Evolutionary conservation across 2,888 invertebrate species (phyloP).

Genomic region (Arctia plantaginis): DNA sequence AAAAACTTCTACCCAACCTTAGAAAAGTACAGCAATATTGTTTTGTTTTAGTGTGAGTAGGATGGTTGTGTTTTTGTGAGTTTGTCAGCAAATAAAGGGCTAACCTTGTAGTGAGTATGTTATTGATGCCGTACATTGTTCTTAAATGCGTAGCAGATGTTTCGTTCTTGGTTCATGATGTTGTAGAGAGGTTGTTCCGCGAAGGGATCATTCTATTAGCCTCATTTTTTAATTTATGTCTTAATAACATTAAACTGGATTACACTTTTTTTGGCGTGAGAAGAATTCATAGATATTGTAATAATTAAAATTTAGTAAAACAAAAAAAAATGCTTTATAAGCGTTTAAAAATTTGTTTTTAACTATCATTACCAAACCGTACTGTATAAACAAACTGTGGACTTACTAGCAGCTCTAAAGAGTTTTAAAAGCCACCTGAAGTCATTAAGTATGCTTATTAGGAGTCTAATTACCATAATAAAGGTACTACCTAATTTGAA

Average conservation of each 20-base stretch:
- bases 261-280: neutral
- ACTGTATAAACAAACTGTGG: too few relatives aligned
- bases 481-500: too few relatives aligned
- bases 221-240: constrained; percentile 21
- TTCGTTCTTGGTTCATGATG: constrained; percentile 47
- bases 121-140: constrained; percentile 73
- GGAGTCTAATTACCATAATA: too few relatives aligned
- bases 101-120: constrained; percentile 59
- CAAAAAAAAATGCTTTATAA: too few relatives aligned
- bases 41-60: constrained; percentile 34
- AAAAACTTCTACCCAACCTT: constrained; percentile 65
- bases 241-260: neutral
- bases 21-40: constrained; percentile 44
- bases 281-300: neutral
- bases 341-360: too few relatives aligned
- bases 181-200: constrained; percentile 47
- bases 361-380: too few relatives aligned
- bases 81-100: constrained; percentile 55
- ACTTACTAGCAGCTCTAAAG: too few relatives aligned
- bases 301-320: too few relatives aligned
- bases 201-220: constrained; percentile 22
- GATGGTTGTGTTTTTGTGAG: constrained; percentile 47
- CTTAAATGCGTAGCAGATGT: constrained; percentile 68
- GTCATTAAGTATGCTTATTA: too few relatives aligned
- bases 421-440: too few relatives aligned